Evolutionary conservation across 2,113 vertebrate species (phyloP).

Genomic region (Tichodroma muraria): DNA sequence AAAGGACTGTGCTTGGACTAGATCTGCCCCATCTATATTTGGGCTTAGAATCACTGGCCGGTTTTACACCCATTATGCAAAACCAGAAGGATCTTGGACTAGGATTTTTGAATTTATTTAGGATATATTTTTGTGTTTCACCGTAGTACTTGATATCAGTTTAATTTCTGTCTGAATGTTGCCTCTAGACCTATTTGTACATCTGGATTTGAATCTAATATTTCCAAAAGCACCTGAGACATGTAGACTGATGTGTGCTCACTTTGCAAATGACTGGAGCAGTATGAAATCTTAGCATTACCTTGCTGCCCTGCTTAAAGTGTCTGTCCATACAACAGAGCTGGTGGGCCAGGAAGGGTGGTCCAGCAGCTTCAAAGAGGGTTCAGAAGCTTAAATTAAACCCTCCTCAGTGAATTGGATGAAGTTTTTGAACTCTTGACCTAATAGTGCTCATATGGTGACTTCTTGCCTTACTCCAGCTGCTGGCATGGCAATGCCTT

Average conservation of each 20-base stretch:
- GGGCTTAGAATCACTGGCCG: not conserved
- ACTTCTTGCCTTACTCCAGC: not conserved
- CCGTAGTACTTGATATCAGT: not conserved
- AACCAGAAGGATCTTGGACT: not conserved
- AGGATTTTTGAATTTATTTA: not conserved
- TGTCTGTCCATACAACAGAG: not conserved
- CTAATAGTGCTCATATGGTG: not conserved
- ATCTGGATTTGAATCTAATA: not conserved
- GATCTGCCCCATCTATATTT: not conserved
- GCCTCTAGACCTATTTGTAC: not conserved
- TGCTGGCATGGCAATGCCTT: not conserved
- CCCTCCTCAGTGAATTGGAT: not conserved
- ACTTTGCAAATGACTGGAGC: not conserved
- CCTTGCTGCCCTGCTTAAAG: not conserved
- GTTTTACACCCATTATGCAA: not conserved
- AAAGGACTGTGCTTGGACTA: not conserved
- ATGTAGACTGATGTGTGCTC: not conserved
- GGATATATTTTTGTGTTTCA: not conserved
- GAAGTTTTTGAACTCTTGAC: not conserved
- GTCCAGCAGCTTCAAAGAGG: not conserved
- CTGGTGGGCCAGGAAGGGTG: not conserved
- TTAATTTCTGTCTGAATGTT: not conserved
- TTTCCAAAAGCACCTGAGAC: not conserved
- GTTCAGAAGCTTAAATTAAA: not conserved
- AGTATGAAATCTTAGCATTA: not conserved